These are phyloP conservation scores for Masnerella sp. DNA, from an alignment of 2,888 invertebrate species.

Conservation along the genomic window DNA sequence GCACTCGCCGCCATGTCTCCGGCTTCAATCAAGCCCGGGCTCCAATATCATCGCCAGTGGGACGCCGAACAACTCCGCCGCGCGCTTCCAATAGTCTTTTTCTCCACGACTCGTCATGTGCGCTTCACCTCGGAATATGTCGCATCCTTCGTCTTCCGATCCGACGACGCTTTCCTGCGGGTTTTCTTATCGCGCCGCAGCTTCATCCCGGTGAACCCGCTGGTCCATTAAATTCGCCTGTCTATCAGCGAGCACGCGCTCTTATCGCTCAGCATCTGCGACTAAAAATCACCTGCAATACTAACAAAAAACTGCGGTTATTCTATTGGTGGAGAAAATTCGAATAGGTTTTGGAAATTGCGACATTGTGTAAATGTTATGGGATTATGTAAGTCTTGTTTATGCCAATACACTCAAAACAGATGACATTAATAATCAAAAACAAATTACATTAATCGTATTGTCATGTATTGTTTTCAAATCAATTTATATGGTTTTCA, in stretches of 20 bases:
- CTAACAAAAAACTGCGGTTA: constrained; percentile 6
- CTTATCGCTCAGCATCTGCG: constrained; percentile 23
- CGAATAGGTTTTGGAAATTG: no score
- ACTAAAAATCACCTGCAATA: constrained; percentile 43
- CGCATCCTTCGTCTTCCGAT: constrained; percentile 34
- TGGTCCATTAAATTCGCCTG: constrained; percentile 16
- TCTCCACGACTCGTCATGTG: neutral
- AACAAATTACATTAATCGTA: no score
- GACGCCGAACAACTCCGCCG: no score
- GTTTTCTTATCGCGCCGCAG: constrained; percentile 18
- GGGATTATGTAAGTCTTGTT: no score
- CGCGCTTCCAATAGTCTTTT: constrained; percentile 5
- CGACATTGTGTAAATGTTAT: no score
- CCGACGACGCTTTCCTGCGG: neutral
- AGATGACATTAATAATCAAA: no score
- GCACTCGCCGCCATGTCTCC: constrained; percentile 67
- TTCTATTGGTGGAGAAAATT: no score
- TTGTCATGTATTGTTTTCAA: no score
- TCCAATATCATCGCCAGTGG: constrained; percentile 72
- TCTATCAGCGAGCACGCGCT: constrained; percentile 17
- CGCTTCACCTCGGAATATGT: constrained; percentile 38
- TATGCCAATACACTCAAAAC: no score
- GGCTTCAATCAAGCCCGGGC: constrained; percentile 68
- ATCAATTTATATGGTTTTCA: no score
- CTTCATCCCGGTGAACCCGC: neutral